phyloP scores from a whole-genome alignment of 2,888 invertebrate genomes.

The Lacanobia oleracea region DNA sequence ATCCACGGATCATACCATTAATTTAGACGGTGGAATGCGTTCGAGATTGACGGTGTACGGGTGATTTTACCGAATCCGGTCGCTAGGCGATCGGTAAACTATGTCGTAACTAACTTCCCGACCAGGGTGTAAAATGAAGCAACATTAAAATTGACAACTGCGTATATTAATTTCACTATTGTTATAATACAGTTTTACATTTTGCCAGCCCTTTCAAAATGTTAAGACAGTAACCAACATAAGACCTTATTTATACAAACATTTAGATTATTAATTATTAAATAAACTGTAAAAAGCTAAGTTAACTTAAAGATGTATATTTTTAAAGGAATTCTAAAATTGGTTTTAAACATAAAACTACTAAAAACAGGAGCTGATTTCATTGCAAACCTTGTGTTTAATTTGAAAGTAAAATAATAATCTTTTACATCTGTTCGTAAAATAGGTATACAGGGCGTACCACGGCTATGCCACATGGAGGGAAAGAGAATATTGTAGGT shows the following conservation, averaged over 20 bases:
- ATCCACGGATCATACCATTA: no score
- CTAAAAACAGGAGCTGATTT: no score
- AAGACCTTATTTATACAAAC: conserved; percentile 34
- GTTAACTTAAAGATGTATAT: conserved; percentile 8
- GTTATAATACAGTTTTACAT: conserved; percentile 78
- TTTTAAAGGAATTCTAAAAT: background rate
- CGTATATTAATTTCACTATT: conserved; percentile 80
- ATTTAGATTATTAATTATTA: conserved; percentile 22
- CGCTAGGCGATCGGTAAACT: no score
- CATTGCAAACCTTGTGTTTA: background rate
- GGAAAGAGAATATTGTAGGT: no score
- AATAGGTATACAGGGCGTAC: no score
- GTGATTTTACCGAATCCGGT: no score
- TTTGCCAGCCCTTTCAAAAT: conserved; percentile 89
- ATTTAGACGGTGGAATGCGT: no score
- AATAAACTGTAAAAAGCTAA: conserved; percentile 33
- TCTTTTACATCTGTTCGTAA: no score
- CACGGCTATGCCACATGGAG: no score
- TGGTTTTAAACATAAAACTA: no score
- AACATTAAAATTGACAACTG: conserved; percentile 82
- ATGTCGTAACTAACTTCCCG: no score
- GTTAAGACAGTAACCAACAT: conserved; percentile 56
- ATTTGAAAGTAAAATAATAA: background rate
- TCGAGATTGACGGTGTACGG: no score
- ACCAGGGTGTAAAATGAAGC: conserved; percentile 60